phyloP scores from a whole-genome alignment of 1,140 invertebrate genomes.

The Drosophila ficusphila region DNA sequence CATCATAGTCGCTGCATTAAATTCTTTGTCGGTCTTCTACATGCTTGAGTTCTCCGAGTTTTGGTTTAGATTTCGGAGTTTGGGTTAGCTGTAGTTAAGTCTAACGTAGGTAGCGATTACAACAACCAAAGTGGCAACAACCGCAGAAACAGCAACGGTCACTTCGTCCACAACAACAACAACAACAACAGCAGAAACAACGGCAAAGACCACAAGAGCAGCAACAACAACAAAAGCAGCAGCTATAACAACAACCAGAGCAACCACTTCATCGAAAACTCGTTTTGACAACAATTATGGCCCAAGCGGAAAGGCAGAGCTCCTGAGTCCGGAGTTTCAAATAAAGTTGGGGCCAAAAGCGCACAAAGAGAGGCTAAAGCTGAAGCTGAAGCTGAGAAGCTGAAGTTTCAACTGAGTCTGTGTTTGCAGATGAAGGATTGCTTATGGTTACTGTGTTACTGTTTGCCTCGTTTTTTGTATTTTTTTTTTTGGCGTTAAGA shows the following conservation, averaged over 20 bases:
- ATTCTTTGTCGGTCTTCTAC: background rate
- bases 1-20: background rate
- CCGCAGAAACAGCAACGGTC: constrained; percentile 17
- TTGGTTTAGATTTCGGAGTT: constrained; percentile 12
- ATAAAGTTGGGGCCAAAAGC: constrained; percentile 17
- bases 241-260: constrained; percentile 8
- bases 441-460: constrained; percentile 26
- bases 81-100: constrained; percentile 28
- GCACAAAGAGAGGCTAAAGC: background rate
- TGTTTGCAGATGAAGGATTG: constrained; percentile 26
- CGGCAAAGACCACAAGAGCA: background rate
- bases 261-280: constrained; percentile 30
- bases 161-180: constrained; percentile 1
- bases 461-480: too few species aligned
- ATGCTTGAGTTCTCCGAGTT: constrained; percentile 15
- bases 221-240: background rate
- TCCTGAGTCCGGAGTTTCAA: constrained; percentile 23
- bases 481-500: constrained; percentile 26
- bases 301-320: constrained; percentile 31
- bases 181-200: background rate
- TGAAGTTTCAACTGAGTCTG: background rate
- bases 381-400: constrained; percentile 13
- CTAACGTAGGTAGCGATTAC: constrained; percentile 24
- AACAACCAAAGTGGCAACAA: constrained; percentile 16
- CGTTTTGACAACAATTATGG: constrained; percentile 33